Evolutionary conservation across 2,888 invertebrate genomes (phyloP).

Genomic region (Priocnemis perturbator): DNA sequence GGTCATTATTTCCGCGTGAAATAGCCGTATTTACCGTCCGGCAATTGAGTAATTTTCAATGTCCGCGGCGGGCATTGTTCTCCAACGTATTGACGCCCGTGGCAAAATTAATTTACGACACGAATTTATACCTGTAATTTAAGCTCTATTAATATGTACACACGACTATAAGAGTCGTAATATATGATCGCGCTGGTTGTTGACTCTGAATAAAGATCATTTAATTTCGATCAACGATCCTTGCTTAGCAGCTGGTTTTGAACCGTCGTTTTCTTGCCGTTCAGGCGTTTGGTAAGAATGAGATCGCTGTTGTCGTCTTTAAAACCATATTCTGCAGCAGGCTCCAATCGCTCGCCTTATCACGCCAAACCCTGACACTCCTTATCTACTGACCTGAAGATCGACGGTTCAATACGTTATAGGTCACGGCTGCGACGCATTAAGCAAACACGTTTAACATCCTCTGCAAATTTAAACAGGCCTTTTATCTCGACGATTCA

Average conservation of each 20-base stretch:
- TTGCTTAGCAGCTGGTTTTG: background rate
- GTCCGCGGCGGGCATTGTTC: background rate
- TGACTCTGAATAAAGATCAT: conserved; percentile 35
- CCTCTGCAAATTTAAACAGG: too few species aligned
- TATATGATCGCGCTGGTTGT: conserved; percentile 21
- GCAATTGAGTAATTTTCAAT: conserved; percentile 11
- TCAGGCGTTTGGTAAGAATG: too few species aligned
- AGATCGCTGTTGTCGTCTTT: too few species aligned
- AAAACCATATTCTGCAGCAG: background rate
- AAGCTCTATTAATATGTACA: background rate
- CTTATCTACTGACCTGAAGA: conserved; percentile 37
- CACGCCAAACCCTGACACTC: conserved; percentile 46
- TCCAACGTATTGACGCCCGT: background rate
- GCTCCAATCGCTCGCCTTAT: conserved; percentile 30
- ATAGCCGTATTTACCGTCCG: conserved; percentile 28
- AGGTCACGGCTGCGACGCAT: conserved; percentile 24
- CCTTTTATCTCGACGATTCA: background rate
- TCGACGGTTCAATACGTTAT: conserved; percentile 19
- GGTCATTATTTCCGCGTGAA: background rate
- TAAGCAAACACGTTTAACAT: too few species aligned
- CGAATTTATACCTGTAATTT: background rate
- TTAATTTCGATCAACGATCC: conserved; percentile 22
- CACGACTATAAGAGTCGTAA: background rate
- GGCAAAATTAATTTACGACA: background rate
- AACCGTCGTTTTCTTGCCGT: too few species aligned